Evolutionary conservation across 2,888 invertebrate genomes (phyloP).

Genomic region (Euspilapteryx auroguttella): DNA sequence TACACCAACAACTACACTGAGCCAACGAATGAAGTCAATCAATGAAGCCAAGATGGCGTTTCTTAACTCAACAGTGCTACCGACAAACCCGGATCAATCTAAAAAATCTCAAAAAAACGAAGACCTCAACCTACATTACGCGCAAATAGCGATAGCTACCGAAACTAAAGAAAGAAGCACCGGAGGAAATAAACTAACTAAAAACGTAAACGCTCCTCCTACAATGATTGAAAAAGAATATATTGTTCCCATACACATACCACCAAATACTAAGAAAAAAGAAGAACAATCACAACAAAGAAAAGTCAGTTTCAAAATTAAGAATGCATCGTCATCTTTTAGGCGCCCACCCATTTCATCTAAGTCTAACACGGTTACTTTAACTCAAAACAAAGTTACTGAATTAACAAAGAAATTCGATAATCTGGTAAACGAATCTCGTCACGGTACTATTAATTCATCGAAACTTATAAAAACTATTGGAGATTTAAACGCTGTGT

Average conservation of each 20-base stretch:
- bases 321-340: slow-evolving; percentile 44
- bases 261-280: slow-evolving; percentile 24
- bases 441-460: slow-evolving; percentile 41
- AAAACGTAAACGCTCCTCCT: slow-evolving; percentile 9
- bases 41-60: slow-evolving; percentile 42
- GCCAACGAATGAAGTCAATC: slow-evolving; percentile 29
- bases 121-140: slow-evolving; percentile 33
- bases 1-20: slow-evolving; percentile 21
- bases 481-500: slow-evolving; percentile 32
- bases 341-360: slow-evolving; percentile 38
- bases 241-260: slow-evolving; percentile 13
- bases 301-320: slow-evolving; percentile 65
- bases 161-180: slow-evolving; percentile 48
- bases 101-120: slow-evolving; percentile 13
- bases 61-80: slow-evolving; percentile 30
- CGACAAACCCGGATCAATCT: slow-evolving; percentile 8
- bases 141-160: slow-evolving; percentile 40
- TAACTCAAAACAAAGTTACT: slow-evolving; percentile 64
- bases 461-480: slow-evolving; percentile 57
- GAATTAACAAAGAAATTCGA: slow-evolving; percentile 72
- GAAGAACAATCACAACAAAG: slow-evolving; percentile 41
- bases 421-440: slow-evolving; percentile 56
- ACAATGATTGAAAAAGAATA: slow-evolving; percentile 15
- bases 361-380: slow-evolving; percentile 46
- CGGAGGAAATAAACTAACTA: slow-evolving; percentile 32